These are phyloP conservation scores for Gallinago undulata DNA, from an alignment of 2,113 vertebrate species.

Conservation along the genomic window DNA sequence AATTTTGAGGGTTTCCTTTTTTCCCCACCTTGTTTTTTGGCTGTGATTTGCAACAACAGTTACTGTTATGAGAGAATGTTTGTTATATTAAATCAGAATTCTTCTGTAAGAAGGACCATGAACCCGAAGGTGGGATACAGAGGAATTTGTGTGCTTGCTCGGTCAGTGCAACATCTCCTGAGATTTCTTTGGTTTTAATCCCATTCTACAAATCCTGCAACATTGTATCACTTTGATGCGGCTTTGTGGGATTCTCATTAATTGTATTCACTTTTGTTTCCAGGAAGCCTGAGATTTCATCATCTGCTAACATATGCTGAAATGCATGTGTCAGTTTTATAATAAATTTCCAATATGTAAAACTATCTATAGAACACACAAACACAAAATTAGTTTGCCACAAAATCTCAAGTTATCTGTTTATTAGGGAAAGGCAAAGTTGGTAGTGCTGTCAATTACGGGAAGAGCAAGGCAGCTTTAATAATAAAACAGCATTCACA, in stretches of 20 bases:
- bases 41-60: not conserved
- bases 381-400: conserved; percentile 17
- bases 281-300: conserved; percentile 46
- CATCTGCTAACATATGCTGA: conserved; percentile 34
- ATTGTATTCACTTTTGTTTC: conserved; percentile 1
- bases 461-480: conserved; percentile 10
- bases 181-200: conserved; percentile 7
- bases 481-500: conserved; percentile 46
- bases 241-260: conserved; percentile 39
- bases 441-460: conserved; percentile 24
- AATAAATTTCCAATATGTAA: conserved; percentile 40
- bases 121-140: not conserved
- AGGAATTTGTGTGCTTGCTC: not conserved
- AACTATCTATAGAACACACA: conserved; percentile 11
- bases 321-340: conserved; percentile 20
- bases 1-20: not conserved
- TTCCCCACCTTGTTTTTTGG: not conserved
- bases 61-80: not conserved
- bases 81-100: not conserved
- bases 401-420: conserved; percentile 22
- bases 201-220: conserved; percentile 5
- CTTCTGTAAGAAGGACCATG: not conserved
- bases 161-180: not conserved
- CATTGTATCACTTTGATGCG: not conserved
- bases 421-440: conserved; percentile 35